Percentiles rank a stretch among this genome's conserved stretches.
phyloP scores from a whole-genome alignment of 2,113 vertebrate genomes.

The Hypocryptadius cinnamomeus region DNA sequence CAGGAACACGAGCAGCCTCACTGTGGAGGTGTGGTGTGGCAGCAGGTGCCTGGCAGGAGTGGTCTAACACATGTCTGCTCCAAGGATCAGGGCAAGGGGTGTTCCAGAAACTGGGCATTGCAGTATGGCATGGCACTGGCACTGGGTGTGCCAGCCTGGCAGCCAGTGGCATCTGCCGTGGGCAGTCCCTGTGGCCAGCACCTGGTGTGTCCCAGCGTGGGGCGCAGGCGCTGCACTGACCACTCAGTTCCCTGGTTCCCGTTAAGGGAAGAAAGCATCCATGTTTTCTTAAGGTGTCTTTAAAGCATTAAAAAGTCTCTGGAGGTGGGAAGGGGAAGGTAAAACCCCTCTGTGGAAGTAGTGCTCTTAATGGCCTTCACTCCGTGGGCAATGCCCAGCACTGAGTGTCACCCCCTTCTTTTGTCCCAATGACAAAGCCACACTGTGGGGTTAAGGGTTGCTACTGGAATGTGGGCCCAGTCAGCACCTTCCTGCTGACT shows the following conservation, averaged over 20 bases:
- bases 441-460: not conserved
- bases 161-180: not conserved
- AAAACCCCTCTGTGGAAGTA: not conserved
- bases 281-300: not conserved
- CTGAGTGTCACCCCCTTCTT: not conserved
- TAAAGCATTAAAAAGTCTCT: not conserved
- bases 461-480: not conserved
- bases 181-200: not conserved
- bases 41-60: not conserved
- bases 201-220: not conserved
- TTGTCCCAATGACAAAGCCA: not conserved
- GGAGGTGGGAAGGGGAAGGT: not conserved
- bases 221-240: not conserved
- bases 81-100: fast-evolving
- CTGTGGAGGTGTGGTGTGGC: fast-evolving
- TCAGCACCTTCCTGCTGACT: not conserved
- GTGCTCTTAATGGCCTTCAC: not conserved
- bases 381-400: not conserved
- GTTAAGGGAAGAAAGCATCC: not conserved
- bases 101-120: fast-evolving
- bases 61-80: not conserved
- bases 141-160: fast-evolving
- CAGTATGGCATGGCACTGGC: fast-evolving
- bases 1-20: fast-evolving
- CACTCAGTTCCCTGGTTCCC: not conserved